Evolutionary conservation across 2,797 vertebrate species (phyloP), one percentile per base, ranked within the genome.

Genomic region (Bucorvus abyssinicus): DNA sequence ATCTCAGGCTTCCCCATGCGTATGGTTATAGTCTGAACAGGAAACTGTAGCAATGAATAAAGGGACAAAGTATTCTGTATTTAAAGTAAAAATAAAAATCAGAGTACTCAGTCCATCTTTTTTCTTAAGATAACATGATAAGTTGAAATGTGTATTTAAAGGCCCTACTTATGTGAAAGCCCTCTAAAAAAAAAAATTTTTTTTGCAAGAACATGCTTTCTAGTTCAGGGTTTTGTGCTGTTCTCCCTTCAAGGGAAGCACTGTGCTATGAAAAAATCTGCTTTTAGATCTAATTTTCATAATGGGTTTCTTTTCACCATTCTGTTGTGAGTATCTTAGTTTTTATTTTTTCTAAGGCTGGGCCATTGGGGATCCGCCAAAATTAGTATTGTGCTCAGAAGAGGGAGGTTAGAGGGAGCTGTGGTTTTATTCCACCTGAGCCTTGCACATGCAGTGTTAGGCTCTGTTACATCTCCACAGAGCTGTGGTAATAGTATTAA

Each of bases 41-140:
- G 38, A 40, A 12, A 40, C 38, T 40, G 38, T 40, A 40, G 38
- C 38, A 50, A 6, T 69, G 50, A 86, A 19, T 19, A 71, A 63
- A 44, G 40, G 52, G 38, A 29, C 40, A 20, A 84, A 57, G 9
- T 74, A 55, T 60, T 67, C 20, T 77, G 9, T 69, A 38, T 29
- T 68, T 49, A 23, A 90, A 29, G 14, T n/a, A 10, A 44, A 60
- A 40, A 40, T 40, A 56, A 8, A 3, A 42, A 74, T 1, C 38
- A 0, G 47, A n/a, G 7, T 64, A 27, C 10, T 49, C 7, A 20
- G 6, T 34, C 13, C 7, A 6, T 34, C 24, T 30, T 21, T 3
- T 26, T 30, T 2, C 50, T 52, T 42, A 69, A 56, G 27, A 18
- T 34, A 32, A 8, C 1, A 6, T 38, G 4, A 42, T 50, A 47